These are phyloP conservation scores for Oscheius myriophilus DNA, from an alignment of 2,888 invertebrate species.

Conservation along the genomic window DNA sequence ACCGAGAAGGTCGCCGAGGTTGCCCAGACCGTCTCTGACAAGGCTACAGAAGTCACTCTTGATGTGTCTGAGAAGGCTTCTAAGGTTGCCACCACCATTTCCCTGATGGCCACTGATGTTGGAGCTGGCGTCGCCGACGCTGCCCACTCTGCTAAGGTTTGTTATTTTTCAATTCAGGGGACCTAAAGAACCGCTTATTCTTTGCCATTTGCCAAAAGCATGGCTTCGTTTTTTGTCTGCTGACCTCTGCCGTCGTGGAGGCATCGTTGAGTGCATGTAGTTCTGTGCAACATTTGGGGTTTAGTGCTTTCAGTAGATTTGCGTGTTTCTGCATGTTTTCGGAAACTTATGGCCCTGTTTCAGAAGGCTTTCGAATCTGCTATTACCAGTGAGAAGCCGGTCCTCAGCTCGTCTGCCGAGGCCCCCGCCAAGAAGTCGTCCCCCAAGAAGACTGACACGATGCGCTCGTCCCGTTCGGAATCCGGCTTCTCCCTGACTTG, in stretches of 20 bases:
- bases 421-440: slow-evolving; percentile 2
- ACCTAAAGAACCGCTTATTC: not conserved
- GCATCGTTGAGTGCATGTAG: slow-evolving; percentile 20
- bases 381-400: not conserved
- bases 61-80: not conserved
- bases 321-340: not conserved
- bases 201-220: slow-evolving; percentile 18
- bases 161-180: not conserved
- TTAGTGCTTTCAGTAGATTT: not conserved
- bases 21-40: slow-evolving; percentile 3
- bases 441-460: slow-evolving; percentile 43
- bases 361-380: slow-evolving; percentile 15
- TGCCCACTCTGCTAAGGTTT: not conserved
- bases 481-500: slow-evolving; percentile 37
- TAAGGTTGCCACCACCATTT: not conserved
- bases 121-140: too few relatives aligned
- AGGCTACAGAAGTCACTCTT: slow-evolving; percentile 7
- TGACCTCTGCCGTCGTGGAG: slow-evolving; percentile 23
- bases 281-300: not conserved
- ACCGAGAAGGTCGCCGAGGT: slow-evolving; percentile 18
- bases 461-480: slow-evolving; percentile 48
- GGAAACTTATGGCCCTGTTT: not conserved
- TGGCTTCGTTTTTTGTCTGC: slow-evolving; percentile 14
- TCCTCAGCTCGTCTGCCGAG: not conserved
- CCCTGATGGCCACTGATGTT: not conserved